Conservation (phyloP, 2,888 invertebrate genomes). For the Diploptera punctata region DNA sequence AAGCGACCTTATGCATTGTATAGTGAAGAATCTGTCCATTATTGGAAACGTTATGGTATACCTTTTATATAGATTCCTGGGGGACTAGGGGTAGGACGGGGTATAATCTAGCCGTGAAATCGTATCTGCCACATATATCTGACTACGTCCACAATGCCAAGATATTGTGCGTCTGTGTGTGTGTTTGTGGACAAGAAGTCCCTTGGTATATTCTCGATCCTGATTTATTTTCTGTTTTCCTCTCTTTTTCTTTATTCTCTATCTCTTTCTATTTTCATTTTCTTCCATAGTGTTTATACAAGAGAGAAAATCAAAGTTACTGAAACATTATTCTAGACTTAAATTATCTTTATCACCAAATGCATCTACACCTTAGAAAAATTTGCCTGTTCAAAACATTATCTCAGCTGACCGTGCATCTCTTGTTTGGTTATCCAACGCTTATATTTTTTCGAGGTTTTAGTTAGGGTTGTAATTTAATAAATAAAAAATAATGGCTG, state of each 20-base stretch:
- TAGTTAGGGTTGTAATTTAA: too few species aligned
- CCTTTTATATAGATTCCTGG: constrained; percentile 16
- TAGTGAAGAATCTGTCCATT: neutral
- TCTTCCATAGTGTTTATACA: too few species aligned
- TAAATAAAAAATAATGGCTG: too few species aligned
- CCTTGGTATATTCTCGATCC: constrained; percentile 5
- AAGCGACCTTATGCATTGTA: neutral
- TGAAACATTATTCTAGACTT: too few species aligned
- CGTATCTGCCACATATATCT: neutral
- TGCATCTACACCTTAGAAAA: too few species aligned
- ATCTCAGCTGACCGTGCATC: too few species aligned
- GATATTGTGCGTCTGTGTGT: neutral
- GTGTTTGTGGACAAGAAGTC: neutral
- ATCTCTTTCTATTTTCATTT: neutral
- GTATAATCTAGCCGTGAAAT: neutral
- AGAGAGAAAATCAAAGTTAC: neutral
- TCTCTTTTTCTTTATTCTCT: neutral
- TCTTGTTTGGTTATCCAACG: too few species aligned
- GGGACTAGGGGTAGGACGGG: neutral
- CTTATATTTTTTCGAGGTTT: too few species aligned
- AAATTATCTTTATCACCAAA: too few species aligned
- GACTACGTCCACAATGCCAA: constrained; percentile 1
- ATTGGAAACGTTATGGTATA: constrained; percentile 12
- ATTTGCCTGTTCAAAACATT: too few species aligned
- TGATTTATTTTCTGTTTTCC: constrained; percentile 14